Conservation (phyloP, 2,888 invertebrate genomes). For the Anoplius nigerrimus region DNA sequence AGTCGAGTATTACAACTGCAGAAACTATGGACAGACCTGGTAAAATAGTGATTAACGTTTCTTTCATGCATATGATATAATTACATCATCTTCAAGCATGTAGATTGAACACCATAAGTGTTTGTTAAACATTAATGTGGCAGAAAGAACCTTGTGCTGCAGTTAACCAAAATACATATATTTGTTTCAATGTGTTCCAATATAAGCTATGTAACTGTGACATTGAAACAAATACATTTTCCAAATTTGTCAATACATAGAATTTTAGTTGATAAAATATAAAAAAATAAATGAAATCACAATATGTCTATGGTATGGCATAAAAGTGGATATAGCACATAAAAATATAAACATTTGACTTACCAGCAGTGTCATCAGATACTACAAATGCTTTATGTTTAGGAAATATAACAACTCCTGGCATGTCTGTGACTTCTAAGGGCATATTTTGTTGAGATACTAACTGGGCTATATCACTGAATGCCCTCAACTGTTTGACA, state of each 20-base stretch:
- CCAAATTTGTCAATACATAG: not conserved
- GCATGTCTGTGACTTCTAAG: conserved; percentile 61
- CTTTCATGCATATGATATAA: too few relatives aligned
- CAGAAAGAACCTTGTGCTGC: too few relatives aligned
- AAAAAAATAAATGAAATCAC: not conserved
- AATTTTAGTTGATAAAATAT: not conserved
- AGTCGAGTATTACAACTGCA: too few relatives aligned
- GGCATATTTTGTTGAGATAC: conserved; percentile 59
- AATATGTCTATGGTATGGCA: not conserved
- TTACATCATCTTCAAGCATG: too few relatives aligned
- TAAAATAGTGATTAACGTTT: too few relatives aligned
- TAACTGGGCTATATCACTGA: conserved; percentile 62
- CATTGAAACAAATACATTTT: not conserved
- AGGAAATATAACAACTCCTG: conserved; percentile 63
- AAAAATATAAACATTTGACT: not conserved
- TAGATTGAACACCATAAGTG: too few relatives aligned
- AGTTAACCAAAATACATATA: too few relatives aligned
- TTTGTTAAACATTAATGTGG: too few relatives aligned
- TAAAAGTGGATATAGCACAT: too few relatives aligned
- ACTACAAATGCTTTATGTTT: conserved; percentile 31
- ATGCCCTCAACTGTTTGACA: conserved; percentile 62
- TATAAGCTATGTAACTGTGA: not conserved
- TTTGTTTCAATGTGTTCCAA: too few relatives aligned
- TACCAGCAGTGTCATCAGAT: conserved; percentile 25
- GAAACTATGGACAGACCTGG: too few relatives aligned